Evolutionary conservation across 1,140 invertebrate species (phyloP), one percentile per base, ranked within the genome.

Genomic region (Heliconius hewitsoni): DNA sequence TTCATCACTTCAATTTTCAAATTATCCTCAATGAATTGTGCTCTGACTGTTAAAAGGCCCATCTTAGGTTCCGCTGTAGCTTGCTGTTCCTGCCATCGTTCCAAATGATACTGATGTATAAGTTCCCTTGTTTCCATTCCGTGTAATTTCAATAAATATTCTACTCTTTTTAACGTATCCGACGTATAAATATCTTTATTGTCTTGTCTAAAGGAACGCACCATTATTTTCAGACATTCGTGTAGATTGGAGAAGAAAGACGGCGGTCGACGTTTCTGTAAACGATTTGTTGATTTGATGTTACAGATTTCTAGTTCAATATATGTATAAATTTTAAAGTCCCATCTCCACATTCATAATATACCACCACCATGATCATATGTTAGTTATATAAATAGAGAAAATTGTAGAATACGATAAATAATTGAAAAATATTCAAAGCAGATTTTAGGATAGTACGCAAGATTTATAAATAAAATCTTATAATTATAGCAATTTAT

Each of bases 221-320:
- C 96, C 90, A 99, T 96, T 42, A 98, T 96, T 81, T 97, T 96
- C 60, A 99, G 93, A 18, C 98, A 98, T 83, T 98, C 96, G 86
- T 97, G 97, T 71, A 99, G 95, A 90, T 98, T 98, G 76, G 97
- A 96, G 89, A 99, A 99, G 90, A 99, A 99, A 11, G 96, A 95
- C 23, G 98, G 97, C 23, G 98, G 97, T 82, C 97, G 95, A 79
- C 97, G 96, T 96, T 97, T 98, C 96, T 97, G 92, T 9, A 87
- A 87, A 78, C 37, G 8, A 76, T 57, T 73, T 60, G 0, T 27
- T n/a, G 52, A 19, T 72, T 60, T 52, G 94, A 95, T 82, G 72
- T 81, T 76, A 74, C 50, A 30, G n/a, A 72, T 73, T 39, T 71
- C 0, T 37, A 73, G 19, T 72, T 39, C 8, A 72, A 42, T 39